A percentile compares a stretch with the other conserved stretches of the same genome.
Conservation (phyloP, 2,113 vertebrate species). For the Piaya cayana region DNA sequence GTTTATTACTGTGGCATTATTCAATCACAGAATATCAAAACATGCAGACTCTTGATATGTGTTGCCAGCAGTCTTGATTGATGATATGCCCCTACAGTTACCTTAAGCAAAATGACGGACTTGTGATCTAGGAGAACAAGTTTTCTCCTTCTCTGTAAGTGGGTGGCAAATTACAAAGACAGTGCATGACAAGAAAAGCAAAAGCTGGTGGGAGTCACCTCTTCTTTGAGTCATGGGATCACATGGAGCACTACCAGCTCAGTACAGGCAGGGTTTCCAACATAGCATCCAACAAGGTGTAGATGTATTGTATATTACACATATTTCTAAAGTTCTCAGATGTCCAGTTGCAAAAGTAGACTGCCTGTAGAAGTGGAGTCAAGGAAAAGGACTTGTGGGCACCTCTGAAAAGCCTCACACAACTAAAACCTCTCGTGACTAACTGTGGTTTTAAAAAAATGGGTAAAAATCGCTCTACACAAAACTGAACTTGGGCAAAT, state of each 20-base stretch:
- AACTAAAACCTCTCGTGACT: not conserved
- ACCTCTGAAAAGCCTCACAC: not conserved
- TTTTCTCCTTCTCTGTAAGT: not conserved
- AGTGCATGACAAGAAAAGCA: not conserved
- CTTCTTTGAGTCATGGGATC: not conserved
- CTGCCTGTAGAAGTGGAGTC: not conserved
- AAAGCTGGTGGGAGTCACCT: not conserved
- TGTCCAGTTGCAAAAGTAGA: not conserved
- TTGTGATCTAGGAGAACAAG: not conserved
- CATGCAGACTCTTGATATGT: not conserved
- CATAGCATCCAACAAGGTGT: not conserved
- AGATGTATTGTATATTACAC: not conserved
- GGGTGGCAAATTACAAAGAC: not conserved
- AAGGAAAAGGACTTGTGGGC: not conserved
- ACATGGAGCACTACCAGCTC: not conserved
- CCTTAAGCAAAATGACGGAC: not conserved
- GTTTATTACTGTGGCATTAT: not conserved
- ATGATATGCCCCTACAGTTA: not conserved
- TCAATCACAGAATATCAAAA: not conserved
- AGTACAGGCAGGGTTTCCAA: fast-evolving
- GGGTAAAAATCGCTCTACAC: not conserved
- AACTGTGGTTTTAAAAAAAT: not conserved
- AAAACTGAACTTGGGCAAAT: not conserved
- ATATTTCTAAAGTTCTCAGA: not conserved
- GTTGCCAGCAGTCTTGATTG: not conserved